Evolutionary conservation across 2,888 invertebrate species (phyloP).

Genomic region (Metellina segmentata): DNA sequence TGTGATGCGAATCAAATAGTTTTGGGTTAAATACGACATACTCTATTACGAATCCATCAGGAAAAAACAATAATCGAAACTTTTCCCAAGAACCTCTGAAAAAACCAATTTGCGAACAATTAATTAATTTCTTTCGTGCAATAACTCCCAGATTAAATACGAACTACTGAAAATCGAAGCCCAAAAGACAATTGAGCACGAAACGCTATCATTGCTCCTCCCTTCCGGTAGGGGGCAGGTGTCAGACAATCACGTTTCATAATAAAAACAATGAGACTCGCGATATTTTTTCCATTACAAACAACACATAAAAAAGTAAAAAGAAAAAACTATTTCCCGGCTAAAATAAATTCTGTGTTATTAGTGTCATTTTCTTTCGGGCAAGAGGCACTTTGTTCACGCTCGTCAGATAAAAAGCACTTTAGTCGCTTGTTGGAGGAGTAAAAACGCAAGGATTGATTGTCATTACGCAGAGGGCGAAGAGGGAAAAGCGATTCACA

Average conservation of each 20-base stretch:
- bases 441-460: constrained; percentile 60
- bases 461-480: constrained; percentile 55
- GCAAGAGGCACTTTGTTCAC: constrained; percentile 7
- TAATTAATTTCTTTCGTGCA: neutral
- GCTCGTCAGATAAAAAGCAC: constrained; percentile 41
- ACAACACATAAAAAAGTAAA: constrained; percentile 12
- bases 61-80: neutral
- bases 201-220: neutral
- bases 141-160: neutral
- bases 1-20: too few species aligned
- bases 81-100: neutral
- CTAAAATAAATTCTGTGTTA: constrained; percentile 55
- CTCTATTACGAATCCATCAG: too few species aligned
- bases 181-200: neutral
- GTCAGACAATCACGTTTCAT: constrained; percentile 35
- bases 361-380: constrained; percentile 29
- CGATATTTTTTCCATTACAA: constrained; percentile 14
- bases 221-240: neutral
- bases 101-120: neutral
- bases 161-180: neutral
- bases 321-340: constrained; percentile 30
- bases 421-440: constrained; percentile 10
- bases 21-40: too few species aligned
- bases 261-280: constrained; percentile 29
- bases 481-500: constrained; percentile 34